Conservation (phyloP, 2,797 vertebrate genomes). For the Alauda arvensis region DNA sequence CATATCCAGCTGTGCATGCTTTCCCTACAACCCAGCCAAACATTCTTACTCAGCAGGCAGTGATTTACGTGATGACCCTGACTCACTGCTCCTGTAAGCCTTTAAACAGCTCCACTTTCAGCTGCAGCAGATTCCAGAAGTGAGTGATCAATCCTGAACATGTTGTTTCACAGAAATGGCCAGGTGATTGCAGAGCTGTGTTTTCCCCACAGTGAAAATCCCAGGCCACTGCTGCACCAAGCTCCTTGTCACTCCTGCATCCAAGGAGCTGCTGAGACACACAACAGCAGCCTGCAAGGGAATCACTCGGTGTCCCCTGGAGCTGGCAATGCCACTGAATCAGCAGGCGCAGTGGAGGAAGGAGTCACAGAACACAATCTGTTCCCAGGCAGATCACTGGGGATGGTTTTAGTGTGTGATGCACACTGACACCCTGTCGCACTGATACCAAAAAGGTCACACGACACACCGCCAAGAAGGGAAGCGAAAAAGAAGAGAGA, state of each 20-base stretch:
- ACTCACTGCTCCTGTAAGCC: slow-evolving; percentile 8
- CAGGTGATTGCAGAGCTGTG: neutral
- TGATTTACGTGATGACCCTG: neutral
- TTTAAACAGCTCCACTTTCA: slow-evolving; percentile 15
- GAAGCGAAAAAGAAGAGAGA: no score
- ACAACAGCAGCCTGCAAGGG: neutral
- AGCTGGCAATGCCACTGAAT: neutral
- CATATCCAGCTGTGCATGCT: neutral
- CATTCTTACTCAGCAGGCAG: neutral
- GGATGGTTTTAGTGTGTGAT: neutral
- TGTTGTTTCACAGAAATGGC: slow-evolving; percentile 2
- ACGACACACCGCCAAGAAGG: no score
- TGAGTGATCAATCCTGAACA: neutral
- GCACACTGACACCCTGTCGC: neutral
- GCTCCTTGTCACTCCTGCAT: neutral
- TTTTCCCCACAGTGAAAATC: neutral
- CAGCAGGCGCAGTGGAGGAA: neutral
- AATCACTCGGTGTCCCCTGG: neutral
- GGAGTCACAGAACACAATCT: neutral
- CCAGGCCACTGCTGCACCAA: neutral
- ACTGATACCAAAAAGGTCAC: no score
- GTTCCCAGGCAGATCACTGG: neutral
- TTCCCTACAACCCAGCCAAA: neutral
- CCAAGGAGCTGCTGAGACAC: neutral
- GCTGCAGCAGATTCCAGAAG: slow-evolving; percentile 19